Evolutionary conservation across 2,888 invertebrate species (phyloP), one percentile per base, ranked within the genome.

Genomic region (Selenia dentaria): DNA sequence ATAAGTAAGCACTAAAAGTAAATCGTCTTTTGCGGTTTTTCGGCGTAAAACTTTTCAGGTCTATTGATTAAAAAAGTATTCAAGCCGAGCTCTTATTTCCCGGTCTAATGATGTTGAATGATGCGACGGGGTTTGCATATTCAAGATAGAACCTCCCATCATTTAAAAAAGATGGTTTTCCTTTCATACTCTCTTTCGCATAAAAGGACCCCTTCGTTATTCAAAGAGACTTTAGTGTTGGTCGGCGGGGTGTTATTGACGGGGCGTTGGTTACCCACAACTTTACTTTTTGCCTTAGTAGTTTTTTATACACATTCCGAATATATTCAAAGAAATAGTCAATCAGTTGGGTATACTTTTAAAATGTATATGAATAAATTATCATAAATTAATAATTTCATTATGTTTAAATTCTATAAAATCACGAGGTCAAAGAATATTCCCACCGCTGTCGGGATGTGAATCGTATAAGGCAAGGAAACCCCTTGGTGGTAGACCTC

Each of bases 21-120:
- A 51, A 54, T 51, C 42, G 48, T 28, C 35, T 50, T 36, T 39
- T 37, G 33, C 8, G 41, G 29, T 22, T 22, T 8, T 8, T 8
- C 8, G 22, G 6, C 0, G 6, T 22, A 22, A 38, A 54, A 49
- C 34, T 52, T 53, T 53, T 33, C 43, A 48, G 50, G 40, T 46
- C 52, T 57, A 59, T 59, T 59, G 45, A 61, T 63, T 57, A 66
- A 74, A 59, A 70, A 65, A 62, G 67, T 72, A 79, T 79, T 79
- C 74, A 78, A 58, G 53, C 53, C 54, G 49, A 50, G 64, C 65
- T 72, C 64, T 76, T 79, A 77, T 80, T 79, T 74, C 71, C 62
- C 71, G 64, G 74, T 74, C 74, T 84, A 85, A 87, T 86, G 83
- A 84, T 79, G 83, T 83, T 82, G 82, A 84, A 83, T 80, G 83